These are phyloP conservation scores for Scrobipalpa atriplicella DNA, from an alignment of 2,888 invertebrate genomes.

Conservation along the genomic window DNA sequence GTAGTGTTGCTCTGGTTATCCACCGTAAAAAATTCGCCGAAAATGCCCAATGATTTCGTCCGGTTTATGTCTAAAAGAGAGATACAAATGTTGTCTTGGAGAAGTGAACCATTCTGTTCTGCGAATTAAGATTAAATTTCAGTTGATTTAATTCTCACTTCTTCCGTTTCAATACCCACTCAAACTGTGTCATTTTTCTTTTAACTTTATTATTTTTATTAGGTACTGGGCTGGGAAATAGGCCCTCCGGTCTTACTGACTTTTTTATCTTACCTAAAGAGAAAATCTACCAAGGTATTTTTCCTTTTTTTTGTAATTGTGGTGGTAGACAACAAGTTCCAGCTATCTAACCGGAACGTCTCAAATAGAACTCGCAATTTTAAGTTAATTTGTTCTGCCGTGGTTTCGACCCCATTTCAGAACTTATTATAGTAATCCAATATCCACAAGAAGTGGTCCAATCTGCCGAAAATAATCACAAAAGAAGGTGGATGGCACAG, in stretches of 20 bases:
- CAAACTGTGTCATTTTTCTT: no score
- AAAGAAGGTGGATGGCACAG: constrained; percentile 16
- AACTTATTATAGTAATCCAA: constrained; percentile 7
- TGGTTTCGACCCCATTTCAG: neutral
- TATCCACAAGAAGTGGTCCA: neutral
- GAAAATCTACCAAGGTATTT: neutral
- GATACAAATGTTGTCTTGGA: no score
- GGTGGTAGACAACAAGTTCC: neutral
- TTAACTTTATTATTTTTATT: no score
- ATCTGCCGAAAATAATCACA: constrained; percentile 9
- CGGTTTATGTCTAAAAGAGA: no score
- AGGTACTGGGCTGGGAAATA: no score
- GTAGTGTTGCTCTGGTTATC: constrained; percentile 68
- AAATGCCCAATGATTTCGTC: neutral
- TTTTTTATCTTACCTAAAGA: no score
- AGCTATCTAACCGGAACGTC: constrained; percentile 8
- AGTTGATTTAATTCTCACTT: no score
- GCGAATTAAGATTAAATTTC: no score
- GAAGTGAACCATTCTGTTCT: no score
- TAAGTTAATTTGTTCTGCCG: neutral
- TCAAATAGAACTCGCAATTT: constrained; percentile 2
- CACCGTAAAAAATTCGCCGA: constrained; percentile 57
- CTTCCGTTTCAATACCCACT: no score
- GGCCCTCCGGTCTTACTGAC: no score
- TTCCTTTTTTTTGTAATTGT: neutral